Evolutionary conservation across 2,797 vertebrate genomes (phyloP).

Genomic region (Gallinago stenura): DNA sequence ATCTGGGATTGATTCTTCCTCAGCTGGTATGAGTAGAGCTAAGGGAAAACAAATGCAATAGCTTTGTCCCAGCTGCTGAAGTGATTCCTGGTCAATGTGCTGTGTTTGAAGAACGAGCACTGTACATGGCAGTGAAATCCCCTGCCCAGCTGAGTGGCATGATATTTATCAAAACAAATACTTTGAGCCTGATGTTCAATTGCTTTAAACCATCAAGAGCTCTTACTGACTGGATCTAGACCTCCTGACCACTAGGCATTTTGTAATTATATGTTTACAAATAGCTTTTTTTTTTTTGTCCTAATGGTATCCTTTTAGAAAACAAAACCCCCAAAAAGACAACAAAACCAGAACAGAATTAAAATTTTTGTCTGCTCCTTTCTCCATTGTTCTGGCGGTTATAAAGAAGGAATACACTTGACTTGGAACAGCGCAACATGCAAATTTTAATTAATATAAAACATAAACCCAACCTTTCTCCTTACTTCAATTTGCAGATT

Average conservation of each 20-base stretch:
- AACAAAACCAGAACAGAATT: not conserved
- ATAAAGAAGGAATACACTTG: not conserved
- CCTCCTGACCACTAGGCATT: not conserved
- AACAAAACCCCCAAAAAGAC: not conserved
- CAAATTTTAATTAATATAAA: slow-evolving; percentile 39
- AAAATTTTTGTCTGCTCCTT: not conserved
- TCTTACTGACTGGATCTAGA: not conserved
- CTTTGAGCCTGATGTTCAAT: not conserved
- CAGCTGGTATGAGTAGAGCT: not conserved
- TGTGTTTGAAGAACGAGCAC: not conserved
- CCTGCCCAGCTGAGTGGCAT: not conserved
- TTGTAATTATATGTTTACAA: not conserved
- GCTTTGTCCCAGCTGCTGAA: not conserved
- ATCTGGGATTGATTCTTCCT: not conserved
- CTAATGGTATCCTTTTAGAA: not conserved
- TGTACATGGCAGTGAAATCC: not conserved
- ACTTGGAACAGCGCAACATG: not conserved
- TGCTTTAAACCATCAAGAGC: not conserved
- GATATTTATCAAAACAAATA: not conserved
- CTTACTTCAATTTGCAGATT: not conserved
- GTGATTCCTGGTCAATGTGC: not conserved
- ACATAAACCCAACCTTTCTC: not conserved
- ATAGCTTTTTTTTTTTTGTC: not conserved
- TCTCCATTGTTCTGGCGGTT: not conserved
- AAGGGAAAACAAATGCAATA: not conserved